Evolutionary conservation across 2,113 vertebrate species (phyloP), one percentile per base, ranked within the genome.

Genomic region (Ceratotherium simum): DNA sequence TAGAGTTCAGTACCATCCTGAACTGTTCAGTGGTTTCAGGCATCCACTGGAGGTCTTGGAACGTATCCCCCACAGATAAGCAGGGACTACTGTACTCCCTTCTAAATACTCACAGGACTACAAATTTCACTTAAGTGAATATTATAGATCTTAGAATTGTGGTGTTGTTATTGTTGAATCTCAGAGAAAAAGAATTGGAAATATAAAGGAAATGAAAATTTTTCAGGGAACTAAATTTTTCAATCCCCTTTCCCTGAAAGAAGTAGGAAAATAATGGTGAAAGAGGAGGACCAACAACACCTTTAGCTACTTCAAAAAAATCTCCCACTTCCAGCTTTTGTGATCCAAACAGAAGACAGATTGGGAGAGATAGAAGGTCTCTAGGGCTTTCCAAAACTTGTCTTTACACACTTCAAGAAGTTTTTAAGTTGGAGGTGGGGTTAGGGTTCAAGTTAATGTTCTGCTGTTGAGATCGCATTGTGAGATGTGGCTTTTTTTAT

Each of bases 241-340:
- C 9, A 23, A 10, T 31, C 31, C 20, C 6, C 4, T 89, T 91
- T 88, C 36, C 36, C 8, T 27, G 17, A 75, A 95, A 89, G 25
- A 86, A 93, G 67, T 62, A 46, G 62, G 56, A 95, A 94, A 91
- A 94, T 75, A 87, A 80, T 65, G 64, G 23, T 80, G 72, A 80
- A 94, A 95, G 31, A 70, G 58, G 17, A 89, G 42, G 25, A 48
- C 1, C 46, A 83, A 42, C 13, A 72, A 39, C n/a, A 82, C 10
- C 14, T 92, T 88, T 87, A 80, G 11, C 36, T 60, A 79, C 36
- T 91, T 90, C 48, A 48, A 29, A 73, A 73, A 91, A 54, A 87
- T 2, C 27, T 79, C 31, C 81, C 86, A 27, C 17, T 70, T 81
- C 51, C 27, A 85, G 29, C 21, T 94, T 21, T 90, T 92, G 76